These are phyloP conservation scores for Acanthornis magna DNA, from an alignment of 2,797 vertebrate genomes.

Conservation along the genomic window DNA sequence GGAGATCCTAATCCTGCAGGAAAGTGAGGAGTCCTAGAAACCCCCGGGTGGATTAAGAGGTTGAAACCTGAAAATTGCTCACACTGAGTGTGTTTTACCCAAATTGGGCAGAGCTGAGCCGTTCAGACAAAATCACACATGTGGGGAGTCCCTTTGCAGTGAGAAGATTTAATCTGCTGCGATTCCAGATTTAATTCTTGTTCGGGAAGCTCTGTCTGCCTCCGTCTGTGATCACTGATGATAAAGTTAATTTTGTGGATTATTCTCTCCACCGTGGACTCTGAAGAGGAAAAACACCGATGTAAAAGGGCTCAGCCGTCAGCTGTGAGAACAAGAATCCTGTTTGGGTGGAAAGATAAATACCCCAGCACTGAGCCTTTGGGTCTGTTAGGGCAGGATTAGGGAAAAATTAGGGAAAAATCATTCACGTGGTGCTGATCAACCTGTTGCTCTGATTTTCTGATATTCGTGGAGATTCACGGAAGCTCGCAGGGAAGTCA, in stretches of 20 bases:
- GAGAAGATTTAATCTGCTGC: background rate
- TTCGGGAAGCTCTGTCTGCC: background rate
- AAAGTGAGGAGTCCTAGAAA: constrained; percentile 35
- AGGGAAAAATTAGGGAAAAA: too few relatives aligned
- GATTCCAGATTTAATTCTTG: background rate
- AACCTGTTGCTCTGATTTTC: too few relatives aligned
- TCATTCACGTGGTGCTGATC: background rate
- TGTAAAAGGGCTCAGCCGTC: background rate
- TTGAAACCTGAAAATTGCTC: background rate
- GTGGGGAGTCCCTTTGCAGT: accelerated
- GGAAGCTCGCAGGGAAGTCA: too few relatives aligned
- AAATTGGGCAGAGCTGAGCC: background rate
- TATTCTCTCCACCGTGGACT: background rate
- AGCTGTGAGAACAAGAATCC: background rate
- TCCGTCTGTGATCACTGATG: background rate
- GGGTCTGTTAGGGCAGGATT: background rate
- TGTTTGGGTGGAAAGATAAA: background rate
- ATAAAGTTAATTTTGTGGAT: background rate
- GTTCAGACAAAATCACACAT: background rate
- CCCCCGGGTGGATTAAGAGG: constrained; percentile 31
- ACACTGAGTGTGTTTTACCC: background rate
- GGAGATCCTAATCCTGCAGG: background rate
- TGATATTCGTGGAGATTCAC: too few relatives aligned
- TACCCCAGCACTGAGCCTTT: accelerated
- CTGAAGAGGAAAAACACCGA: background rate